phyloP scores from a whole-genome alignment of 2,113 vertebrate genomes.

The Apeltes quadracus region DNA sequence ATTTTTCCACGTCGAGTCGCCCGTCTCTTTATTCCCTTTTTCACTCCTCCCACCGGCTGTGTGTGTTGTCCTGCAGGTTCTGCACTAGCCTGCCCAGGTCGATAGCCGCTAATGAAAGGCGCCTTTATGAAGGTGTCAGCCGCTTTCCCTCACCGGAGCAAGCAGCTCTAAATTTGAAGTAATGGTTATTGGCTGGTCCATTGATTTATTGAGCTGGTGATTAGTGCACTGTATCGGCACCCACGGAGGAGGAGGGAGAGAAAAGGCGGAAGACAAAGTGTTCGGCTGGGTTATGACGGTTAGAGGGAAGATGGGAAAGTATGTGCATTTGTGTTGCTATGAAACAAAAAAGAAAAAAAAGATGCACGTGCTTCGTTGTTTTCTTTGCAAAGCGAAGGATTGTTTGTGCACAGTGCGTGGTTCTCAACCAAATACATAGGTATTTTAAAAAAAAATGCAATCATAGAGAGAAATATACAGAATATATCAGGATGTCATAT shows the following conservation, averaged over 20 bases:
- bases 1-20: slow-evolving; percentile 41
- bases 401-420: neutral
- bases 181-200: slow-evolving; percentile 64
- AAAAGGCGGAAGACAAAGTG: neutral
- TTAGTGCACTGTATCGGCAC: slow-evolving; percentile 63
- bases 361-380: too few species aligned
- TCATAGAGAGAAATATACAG: neutral
- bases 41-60: slow-evolving; percentile 7
- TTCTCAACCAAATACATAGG: neutral
- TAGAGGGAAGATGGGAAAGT: neutral
- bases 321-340: slow-evolving; percentile 21
- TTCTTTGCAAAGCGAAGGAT: neutral
- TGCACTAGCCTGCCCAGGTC: slow-evolving; percentile 43
- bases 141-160: slow-evolving; percentile 56
- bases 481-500: neutral
- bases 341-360: neutral
- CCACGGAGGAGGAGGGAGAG: neutral
- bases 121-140: slow-evolving; percentile 73
- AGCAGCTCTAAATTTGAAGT: slow-evolving; percentile 66
- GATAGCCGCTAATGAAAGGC: slow-evolving; percentile 67
- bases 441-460: neutral
- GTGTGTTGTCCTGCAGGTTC: slow-evolving; percentile 46
- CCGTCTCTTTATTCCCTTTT: slow-evolving; percentile 25
- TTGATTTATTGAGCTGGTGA: slow-evolving; percentile 67
- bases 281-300: neutral